phyloP scores from a whole-genome alignment of 1,140 invertebrate genomes.

The Hetaerina americana region DNA sequence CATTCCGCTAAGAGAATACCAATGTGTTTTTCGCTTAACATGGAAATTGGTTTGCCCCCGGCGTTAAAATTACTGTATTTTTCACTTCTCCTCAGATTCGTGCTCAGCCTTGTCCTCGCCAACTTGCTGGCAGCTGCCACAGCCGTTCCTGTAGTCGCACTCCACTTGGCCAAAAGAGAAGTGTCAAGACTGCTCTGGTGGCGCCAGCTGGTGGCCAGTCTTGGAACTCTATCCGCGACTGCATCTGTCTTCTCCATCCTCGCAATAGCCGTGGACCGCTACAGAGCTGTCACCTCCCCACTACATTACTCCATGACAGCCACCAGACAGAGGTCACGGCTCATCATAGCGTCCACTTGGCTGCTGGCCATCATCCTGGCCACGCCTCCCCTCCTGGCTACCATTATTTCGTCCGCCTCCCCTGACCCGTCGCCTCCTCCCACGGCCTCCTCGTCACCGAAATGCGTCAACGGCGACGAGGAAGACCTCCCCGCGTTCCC shows the following conservation, averaged over 20 bases:
- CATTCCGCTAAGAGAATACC: no score
- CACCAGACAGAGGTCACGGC: constrained; percentile 29
- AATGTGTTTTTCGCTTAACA: no score
- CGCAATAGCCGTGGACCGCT: constrained; percentile 38
- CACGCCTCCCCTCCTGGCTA: constrained; percentile 22
- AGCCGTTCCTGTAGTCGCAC: constrained; percentile 33
- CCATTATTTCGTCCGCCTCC: constrained; percentile 10
- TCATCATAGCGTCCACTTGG: constrained; percentile 27
- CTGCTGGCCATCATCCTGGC: constrained; percentile 25
- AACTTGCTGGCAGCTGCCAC: constrained; percentile 36
- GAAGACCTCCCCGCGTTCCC: constrained; percentile 10
- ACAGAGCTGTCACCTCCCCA: constrained; percentile 39
- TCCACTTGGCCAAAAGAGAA: constrained; percentile 22
- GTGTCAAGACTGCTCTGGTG: constrained; percentile 17
- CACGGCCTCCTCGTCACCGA: constrained; percentile 13
- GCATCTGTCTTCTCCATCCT: constrained; percentile 38
- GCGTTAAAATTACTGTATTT: background rate
- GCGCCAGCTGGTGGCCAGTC: constrained; percentile 28
- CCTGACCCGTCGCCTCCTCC: constrained; percentile 5
- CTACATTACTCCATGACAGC: constrained; percentile 38
- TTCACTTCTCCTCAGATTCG: constrained; percentile 30
- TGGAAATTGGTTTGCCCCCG: background rate
- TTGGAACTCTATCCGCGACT: constrained; percentile 31
- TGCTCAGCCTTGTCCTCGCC: constrained; percentile 39
- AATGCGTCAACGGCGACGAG: no score